phyloP scores from a whole-genome alignment of 1,140 invertebrate genomes.

The Chymomyza costata region DNA sequence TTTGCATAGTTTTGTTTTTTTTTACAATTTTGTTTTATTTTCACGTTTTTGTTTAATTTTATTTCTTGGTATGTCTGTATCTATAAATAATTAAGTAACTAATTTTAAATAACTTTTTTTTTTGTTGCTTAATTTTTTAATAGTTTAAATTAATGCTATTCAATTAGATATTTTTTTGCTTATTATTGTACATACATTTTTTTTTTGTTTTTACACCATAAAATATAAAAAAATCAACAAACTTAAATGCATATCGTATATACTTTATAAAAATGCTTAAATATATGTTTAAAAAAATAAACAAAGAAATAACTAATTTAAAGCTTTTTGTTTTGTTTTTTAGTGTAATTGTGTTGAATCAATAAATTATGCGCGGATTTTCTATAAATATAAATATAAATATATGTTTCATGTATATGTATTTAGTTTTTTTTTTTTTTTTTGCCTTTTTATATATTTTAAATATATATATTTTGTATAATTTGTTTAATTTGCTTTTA shows the following conservation, averaged over 20 bases:
- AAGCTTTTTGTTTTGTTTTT: constrained; percentile 1
- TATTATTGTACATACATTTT: constrained; percentile 33
- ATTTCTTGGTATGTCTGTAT: constrained; percentile 61
- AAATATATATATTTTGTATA: constrained; percentile 41
- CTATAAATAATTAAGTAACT: constrained; percentile 58
- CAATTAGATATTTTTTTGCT: constrained; percentile 23
- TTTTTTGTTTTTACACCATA: constrained; percentile 58
- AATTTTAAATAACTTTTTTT: constrained; percentile 1
- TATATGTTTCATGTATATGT: neutral
- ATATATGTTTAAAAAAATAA: no score
- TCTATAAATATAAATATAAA: constrained; percentile 7
- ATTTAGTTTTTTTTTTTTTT: neutral
- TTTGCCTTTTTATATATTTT: constrained; percentile 21
- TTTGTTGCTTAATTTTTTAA: constrained; percentile 23
- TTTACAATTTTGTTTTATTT: constrained; percentile 38
- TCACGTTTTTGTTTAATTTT: neutral
- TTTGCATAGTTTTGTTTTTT: constrained; percentile 42
- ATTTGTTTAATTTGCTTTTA: constrained; percentile 41
- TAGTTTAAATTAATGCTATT: constrained; percentile 44
- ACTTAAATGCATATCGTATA: constrained; percentile 21
- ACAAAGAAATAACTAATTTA: neutral
- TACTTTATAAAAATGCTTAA: no score
- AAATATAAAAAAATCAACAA: constrained; percentile 37
- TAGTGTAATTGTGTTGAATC: constrained; percentile 5
- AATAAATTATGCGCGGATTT: constrained; percentile 18